phyloP scores from a whole-genome alignment of 2,113 vertebrate genomes.

The Tyto alba region DNA sequence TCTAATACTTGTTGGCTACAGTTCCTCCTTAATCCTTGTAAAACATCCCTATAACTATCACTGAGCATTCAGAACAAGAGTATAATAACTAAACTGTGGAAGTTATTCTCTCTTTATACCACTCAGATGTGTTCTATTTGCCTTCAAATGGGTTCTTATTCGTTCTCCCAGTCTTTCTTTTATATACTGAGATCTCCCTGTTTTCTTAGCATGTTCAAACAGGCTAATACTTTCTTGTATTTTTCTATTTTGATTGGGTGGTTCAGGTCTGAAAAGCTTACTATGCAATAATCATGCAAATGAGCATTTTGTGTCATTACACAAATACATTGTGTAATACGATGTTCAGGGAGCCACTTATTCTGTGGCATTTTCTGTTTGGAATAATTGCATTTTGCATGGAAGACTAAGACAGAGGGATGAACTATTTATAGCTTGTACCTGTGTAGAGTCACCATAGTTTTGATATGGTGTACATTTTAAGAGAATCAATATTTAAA shows the following conservation, averaged over 20 bases:
- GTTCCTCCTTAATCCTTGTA: background rate
- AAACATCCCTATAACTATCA: background rate
- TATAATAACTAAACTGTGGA: background rate
- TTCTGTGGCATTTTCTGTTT: background rate
- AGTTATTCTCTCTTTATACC: background rate
- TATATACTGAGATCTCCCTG: background rate
- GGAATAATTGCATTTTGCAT: background rate
- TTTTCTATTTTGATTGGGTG: background rate
- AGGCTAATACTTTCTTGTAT: background rate
- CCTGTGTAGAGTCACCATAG: background rate
- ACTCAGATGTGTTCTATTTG: background rate
- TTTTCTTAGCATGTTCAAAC: background rate
- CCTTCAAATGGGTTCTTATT: background rate
- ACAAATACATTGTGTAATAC: background rate
- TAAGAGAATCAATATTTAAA: background rate
- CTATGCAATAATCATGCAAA: constrained; percentile 6
- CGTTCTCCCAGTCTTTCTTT: background rate
- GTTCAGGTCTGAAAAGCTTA: background rate
- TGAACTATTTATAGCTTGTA: background rate
- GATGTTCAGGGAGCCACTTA: background rate
- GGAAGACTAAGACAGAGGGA: background rate
- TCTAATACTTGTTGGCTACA: background rate
- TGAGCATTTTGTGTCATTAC: background rate
- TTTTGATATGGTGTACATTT: background rate
- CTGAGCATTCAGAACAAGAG: background rate